A percentile compares a stretch with the other conserved stretches of the same genome.
Conservation (phyloP, 2,888 invertebrate species). For the Ernsta delagoae region DNA sequence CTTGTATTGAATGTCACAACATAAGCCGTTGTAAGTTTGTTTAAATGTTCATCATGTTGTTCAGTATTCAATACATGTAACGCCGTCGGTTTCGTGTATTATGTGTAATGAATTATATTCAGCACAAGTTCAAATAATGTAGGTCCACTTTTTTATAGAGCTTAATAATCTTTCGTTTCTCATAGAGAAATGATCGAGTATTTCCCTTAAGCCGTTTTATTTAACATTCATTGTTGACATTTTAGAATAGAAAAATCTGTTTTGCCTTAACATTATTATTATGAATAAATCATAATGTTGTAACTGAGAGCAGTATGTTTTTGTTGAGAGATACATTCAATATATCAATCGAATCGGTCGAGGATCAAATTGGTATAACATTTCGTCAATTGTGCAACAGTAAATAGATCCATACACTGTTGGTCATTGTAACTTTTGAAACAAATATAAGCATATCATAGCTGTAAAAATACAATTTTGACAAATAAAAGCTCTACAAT, state of each 20-base stretch:
- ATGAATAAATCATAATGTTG: slow-evolving; percentile 59
- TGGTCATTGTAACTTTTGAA: slow-evolving; percentile 87
- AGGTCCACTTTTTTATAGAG: slow-evolving; percentile 82
- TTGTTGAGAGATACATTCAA: slow-evolving; percentile 75
- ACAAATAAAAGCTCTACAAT: slow-evolving; percentile 91
- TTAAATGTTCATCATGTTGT: slow-evolving; percentile 28
- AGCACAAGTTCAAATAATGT: slow-evolving; percentile 83
- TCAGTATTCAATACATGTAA: slow-evolving; percentile 39
- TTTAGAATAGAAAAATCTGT: slow-evolving; percentile 83
- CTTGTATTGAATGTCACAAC: slow-evolving; percentile 38
- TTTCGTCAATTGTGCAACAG: slow-evolving; percentile 81
- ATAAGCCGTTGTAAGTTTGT: slow-evolving; percentile 30
- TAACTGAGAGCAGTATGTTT: slow-evolving; percentile 78
- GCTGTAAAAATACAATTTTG: slow-evolving; percentile 94
- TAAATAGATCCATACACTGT: slow-evolving; percentile 80
- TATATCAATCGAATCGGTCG: slow-evolving; percentile 69
- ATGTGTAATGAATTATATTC: slow-evolving; percentile 70
- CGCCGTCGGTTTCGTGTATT: slow-evolving; percentile 55
- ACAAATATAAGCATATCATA: slow-evolving; percentile 96
- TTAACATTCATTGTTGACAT: slow-evolving; percentile 83
- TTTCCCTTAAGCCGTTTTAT: slow-evolving; percentile 79
- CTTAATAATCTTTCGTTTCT: slow-evolving; percentile 66
- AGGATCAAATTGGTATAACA: slow-evolving; percentile 71
- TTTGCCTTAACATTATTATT: slow-evolving; percentile 81
- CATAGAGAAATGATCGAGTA: slow-evolving; percentile 59